These are phyloP conservation scores for Etheostoma spectabile DNA, from an alignment of 2,113 vertebrate species.

Conservation along the genomic window DNA sequence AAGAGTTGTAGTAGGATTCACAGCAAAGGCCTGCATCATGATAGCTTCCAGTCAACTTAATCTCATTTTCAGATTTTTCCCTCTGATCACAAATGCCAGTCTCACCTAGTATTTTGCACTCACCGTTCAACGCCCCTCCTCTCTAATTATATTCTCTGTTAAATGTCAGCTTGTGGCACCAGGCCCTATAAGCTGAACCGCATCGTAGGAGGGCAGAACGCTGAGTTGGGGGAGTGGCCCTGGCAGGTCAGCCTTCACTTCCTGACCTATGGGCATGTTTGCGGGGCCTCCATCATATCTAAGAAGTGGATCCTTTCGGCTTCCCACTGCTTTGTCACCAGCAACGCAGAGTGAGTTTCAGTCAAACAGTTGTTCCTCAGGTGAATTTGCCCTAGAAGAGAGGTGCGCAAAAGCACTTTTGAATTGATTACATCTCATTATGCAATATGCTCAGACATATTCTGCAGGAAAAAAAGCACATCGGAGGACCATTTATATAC, in stretches of 20 bases:
- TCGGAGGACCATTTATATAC: constrained; percentile 42
- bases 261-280: constrained; percentile 65
- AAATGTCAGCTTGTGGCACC: constrained; percentile 81
- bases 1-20: constrained; percentile 28
- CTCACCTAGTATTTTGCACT: constrained; percentile 21
- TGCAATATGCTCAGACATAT: constrained; percentile 5
- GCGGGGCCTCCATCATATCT: constrained; percentile 85
- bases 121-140: background rate
- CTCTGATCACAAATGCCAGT: constrained; percentile 32
- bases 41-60: constrained; percentile 42
- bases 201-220: constrained; percentile 85
- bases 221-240: constrained; percentile 86
- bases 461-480: constrained; percentile 29
- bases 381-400: too few species aligned
- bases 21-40: constrained; percentile 33
- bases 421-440: constrained; percentile 13
- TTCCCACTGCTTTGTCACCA: constrained; percentile 83
- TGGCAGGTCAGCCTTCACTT: constrained; percentile 89
- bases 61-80: constrained; percentile 20
- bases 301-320: constrained; percentile 84
- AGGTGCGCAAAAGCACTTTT: too few species aligned
- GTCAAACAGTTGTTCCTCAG: too few species aligned
- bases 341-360: constrained; percentile 63
- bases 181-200: constrained; percentile 85
- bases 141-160: constrained; percentile 26